phyloP scores from a whole-genome alignment of 2,797 vertebrate species.

The Sebastes diaconus region DNA sequence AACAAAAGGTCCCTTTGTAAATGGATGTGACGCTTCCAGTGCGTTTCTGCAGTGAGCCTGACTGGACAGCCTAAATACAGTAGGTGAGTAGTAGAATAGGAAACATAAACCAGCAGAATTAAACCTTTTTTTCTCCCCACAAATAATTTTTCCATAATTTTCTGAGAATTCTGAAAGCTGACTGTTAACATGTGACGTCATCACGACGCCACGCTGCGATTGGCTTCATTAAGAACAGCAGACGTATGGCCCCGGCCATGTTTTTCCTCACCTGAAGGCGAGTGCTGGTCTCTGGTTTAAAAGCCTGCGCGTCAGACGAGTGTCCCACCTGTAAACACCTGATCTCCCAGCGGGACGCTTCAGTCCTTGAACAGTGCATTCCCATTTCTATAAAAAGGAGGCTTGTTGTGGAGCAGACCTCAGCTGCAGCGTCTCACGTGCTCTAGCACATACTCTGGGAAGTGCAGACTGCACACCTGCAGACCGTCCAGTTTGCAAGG shows the following conservation, averaged over 20 bases:
- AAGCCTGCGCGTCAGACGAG: conserved; percentile 60
- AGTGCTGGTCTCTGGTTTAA: conserved; percentile 75
- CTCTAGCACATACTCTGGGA: conserved; percentile 96
- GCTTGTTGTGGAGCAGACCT: conserved; percentile 64
- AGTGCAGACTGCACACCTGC: conserved; percentile 98
- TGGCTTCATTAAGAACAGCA: conserved; percentile 53
- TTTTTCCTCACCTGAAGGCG: conserved; percentile 50
- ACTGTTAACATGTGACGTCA: conserved; percentile 12
- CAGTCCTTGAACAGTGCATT: conserved; percentile 23
- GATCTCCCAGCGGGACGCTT: conserved; percentile 33
- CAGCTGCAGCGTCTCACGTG: conserved; percentile 96
- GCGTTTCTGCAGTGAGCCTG: conserved; percentile 51
- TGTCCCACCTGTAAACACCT: conserved; percentile 67
- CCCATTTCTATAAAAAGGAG: conserved; percentile 52
- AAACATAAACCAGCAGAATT: conserved; percentile 62
- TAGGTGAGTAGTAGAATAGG: conserved; percentile 43
- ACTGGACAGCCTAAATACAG: conserved; percentile 43
- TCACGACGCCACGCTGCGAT: background rate
- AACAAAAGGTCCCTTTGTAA: background rate
- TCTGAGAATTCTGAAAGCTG: conserved; percentile 65
- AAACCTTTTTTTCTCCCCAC: conserved; percentile 23
- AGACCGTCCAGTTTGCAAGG: conserved; percentile 99
- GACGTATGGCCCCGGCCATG: conserved; percentile 8
- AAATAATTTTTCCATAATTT: conserved; percentile 43
- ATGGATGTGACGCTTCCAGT: conserved; percentile 53